Conservation (phyloP, 2,888 invertebrate species). For the Papilio demoleus region DNA sequence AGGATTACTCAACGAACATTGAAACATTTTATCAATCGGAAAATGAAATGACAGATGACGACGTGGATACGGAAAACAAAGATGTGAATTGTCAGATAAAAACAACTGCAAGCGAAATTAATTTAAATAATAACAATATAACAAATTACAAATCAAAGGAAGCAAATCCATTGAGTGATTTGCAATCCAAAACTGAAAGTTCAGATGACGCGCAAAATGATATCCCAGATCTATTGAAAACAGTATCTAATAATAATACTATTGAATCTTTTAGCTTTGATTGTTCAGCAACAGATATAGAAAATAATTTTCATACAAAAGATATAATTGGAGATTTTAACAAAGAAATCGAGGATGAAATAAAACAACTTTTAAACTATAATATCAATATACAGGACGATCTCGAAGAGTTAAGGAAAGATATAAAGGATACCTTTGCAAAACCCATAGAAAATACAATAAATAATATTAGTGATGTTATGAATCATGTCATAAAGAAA, state of each 20-base stretch:
- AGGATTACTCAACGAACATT: constrained; percentile 79
- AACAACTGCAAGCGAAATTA: constrained; percentile 16
- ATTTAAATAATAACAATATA: constrained; percentile 76
- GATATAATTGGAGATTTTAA: constrained; percentile 84
- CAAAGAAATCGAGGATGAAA: constrained; percentile 84
- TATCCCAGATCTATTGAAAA: constrained; percentile 76
- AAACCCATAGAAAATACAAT: constrained; percentile 80
- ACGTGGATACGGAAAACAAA: constrained; percentile 73
- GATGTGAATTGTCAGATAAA: constrained; percentile 59
- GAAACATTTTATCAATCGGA: constrained; percentile 79
- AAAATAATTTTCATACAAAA: constrained; percentile 75
- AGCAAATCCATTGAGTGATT: constrained; percentile 44
- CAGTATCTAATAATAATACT: constrained; percentile 70
- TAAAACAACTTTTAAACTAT: constrained; percentile 77
- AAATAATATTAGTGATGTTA: constrained; percentile 80
- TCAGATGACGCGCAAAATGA: constrained; percentile 63
- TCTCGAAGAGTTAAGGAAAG: constrained; percentile 76
- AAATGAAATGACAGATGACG: constrained; percentile 81
- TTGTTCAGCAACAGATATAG: constrained; percentile 72
- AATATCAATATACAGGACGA: constrained; percentile 78
- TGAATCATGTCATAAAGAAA: constrained; percentile 79
- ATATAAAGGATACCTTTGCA: constrained; percentile 77
- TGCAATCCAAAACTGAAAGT: constrained; percentile 45
- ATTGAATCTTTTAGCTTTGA: constrained; percentile 54
- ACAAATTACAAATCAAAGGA: constrained; percentile 51